Evolutionary conservation across 2,888 invertebrate species (phyloP).

Genomic region (Aelia acuminata): DNA sequence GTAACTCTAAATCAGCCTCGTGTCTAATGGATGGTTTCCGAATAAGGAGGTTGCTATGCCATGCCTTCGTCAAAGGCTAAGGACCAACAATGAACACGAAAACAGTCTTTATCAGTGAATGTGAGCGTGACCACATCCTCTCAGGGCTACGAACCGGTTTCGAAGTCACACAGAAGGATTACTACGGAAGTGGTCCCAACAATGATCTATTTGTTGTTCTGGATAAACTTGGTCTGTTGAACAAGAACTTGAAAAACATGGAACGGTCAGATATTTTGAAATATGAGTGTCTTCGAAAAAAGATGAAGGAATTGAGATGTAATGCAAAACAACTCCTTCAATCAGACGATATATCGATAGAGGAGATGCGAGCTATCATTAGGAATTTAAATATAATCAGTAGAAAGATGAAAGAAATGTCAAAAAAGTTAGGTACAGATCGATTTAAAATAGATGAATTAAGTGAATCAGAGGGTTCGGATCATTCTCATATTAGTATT

Average conservation of each 20-base stretch:
- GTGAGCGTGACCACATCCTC: constrained; percentile 20
- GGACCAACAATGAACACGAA: not conserved
- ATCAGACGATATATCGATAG: not conserved
- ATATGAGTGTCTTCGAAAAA: not conserved
- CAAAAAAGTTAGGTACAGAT: not conserved
- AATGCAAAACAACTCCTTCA: constrained; percentile 5
- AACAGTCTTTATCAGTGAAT: constrained; percentile 18
- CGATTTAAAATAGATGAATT: not conserved
- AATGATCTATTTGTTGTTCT: constrained; percentile 1
- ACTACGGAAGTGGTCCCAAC: not conserved
- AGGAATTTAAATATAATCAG: not conserved
- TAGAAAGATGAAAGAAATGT: not conserved
- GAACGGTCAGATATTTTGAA: constrained; percentile 5
- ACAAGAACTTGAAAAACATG: not conserved
- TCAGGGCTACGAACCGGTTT: not conserved
- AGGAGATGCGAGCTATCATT: not conserved
- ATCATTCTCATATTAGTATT: not conserved
- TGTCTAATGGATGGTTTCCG: not conserved
- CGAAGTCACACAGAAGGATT: not conserved
- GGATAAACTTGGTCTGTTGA: not conserved
- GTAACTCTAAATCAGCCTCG: not conserved
- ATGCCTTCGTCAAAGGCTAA: not conserved
- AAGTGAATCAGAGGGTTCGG: not conserved
- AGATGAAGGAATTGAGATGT: not conserved
- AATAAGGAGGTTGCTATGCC: not conserved